phyloP scores from a whole-genome alignment of 2,888 invertebrate genomes.

The Schrankia costaestrigalis region DNA sequence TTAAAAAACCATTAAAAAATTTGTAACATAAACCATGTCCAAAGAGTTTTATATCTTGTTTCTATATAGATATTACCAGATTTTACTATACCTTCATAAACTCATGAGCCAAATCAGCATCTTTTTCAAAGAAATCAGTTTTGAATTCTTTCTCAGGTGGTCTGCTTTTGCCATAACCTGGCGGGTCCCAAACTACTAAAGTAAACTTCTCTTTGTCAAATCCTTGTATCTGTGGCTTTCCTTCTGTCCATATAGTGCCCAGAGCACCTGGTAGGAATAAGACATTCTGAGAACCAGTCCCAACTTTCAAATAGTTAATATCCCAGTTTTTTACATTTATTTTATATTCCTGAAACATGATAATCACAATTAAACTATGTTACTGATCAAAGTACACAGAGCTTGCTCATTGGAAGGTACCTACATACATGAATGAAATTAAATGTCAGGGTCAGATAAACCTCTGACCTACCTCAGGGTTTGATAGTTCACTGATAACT shows the following conservation, averaged over 20 bases:
- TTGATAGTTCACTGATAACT: no score
- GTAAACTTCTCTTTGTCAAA: slow-evolving; percentile 83
- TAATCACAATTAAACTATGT: no score
- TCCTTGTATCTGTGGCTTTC: slow-evolving; percentile 87
- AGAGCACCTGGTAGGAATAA: slow-evolving; percentile 90
- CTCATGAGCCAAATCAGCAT: slow-evolving; percentile 85
- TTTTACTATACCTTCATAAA: slow-evolving; percentile 88
- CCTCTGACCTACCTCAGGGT: no score
- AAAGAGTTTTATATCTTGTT: background rate
- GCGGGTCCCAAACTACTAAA: slow-evolving; percentile 90
- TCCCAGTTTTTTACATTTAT: slow-evolving; percentile 81
- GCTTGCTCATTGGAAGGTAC: no score
- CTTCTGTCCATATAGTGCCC: slow-evolving; percentile 91
- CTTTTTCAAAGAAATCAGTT: slow-evolving; percentile 85
- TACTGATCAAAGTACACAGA: no score
- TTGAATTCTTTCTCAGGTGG: slow-evolving; percentile 88
- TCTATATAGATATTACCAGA: no score
- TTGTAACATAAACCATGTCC: background rate
- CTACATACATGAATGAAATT: no score
- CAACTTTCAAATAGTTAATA: slow-evolving; percentile 81
- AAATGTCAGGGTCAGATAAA: no score
- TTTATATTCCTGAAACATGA: slow-evolving; percentile 81
- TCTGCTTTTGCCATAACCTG: slow-evolving; percentile 91
- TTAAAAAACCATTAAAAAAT: slow-evolving; percentile 30
- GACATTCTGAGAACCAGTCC: slow-evolving; percentile 81